phyloP scores from a whole-genome alignment of 2,113 vertebrate genomes.

The Clarias magur region DNA sequence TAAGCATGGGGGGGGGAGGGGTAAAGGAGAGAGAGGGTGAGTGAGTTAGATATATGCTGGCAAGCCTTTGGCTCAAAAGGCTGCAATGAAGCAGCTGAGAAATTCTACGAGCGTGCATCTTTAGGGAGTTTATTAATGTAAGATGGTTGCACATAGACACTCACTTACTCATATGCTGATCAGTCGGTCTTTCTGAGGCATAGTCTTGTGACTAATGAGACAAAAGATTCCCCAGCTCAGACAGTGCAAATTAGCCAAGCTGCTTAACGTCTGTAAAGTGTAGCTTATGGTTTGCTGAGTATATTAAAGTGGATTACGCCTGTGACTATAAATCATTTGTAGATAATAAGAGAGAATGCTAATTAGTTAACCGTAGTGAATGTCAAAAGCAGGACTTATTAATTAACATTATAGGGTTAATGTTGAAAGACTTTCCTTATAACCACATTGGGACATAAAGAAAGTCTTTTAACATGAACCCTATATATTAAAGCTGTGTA shows the following conservation, averaged over 20 bases:
- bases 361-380: background rate
- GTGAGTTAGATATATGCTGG: background rate
- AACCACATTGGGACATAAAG: too few species aligned
- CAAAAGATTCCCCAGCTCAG: slow-evolving; percentile 30
- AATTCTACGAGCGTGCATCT: background rate
- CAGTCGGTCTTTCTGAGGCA: slow-evolving; percentile 19
- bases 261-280: slow-evolving; percentile 26
- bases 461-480: too few species aligned
- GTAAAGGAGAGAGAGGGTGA: slow-evolving; percentile 16
- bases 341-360: background rate
- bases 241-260: slow-evolving; percentile 33
- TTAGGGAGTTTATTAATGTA: slow-evolving; percentile 49
- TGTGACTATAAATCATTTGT: background rate
- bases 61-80: slow-evolving; percentile 6
- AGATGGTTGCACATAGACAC: slow-evolving; percentile 8
- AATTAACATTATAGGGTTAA: background rate
- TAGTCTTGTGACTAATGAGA: slow-evolving; percentile 45
- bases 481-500: too few species aligned
- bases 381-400: background rate
- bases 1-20: background rate
- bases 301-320: slow-evolving; percentile 45
- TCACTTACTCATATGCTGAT: slow-evolving; percentile 9
- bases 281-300: slow-evolving; percentile 34
- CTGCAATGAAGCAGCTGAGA: slow-evolving; percentile 45
- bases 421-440: background rate